Evolutionary conservation across 2,797 vertebrate genomes (phyloP).

Genomic region (Stomatorhinus walkeri): DNA sequence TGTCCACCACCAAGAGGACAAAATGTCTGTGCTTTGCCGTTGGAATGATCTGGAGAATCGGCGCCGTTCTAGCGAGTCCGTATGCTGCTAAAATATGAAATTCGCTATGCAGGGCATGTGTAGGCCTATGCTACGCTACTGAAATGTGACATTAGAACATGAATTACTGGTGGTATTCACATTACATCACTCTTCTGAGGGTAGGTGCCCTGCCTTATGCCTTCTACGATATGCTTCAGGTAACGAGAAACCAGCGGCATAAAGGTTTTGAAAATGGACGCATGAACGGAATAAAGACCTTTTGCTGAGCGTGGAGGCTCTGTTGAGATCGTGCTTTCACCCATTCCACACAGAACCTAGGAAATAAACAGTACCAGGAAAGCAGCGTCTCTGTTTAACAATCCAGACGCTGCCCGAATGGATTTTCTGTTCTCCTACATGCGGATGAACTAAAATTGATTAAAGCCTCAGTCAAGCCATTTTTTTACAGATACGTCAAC

Average conservation of each 20-base stretch:
- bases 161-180: not conserved
- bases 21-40: not conserved
- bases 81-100: not conserved
- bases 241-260: not conserved
- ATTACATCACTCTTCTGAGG: not conserved
- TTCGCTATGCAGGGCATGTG: not conserved
- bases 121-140: not conserved
- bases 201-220: not conserved
- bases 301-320: not conserved
- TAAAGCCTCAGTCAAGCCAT: not conserved
- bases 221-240: not conserved
- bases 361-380: not conserved
- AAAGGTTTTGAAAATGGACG: not conserved
- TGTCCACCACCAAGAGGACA: not conserved
- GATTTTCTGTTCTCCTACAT: not conserved
- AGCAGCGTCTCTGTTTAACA: not conserved
- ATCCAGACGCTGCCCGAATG: not conserved
- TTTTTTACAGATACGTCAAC: not conserved
- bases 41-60: not conserved
- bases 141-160: not conserved
- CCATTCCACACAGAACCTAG: not conserved
- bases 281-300: not conserved
- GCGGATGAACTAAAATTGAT: not conserved
- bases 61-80: not conserved
- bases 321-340: not conserved